phyloP scores from a whole-genome alignment of 2,888 invertebrate genomes.

The Pherbina coryleti region DNA sequence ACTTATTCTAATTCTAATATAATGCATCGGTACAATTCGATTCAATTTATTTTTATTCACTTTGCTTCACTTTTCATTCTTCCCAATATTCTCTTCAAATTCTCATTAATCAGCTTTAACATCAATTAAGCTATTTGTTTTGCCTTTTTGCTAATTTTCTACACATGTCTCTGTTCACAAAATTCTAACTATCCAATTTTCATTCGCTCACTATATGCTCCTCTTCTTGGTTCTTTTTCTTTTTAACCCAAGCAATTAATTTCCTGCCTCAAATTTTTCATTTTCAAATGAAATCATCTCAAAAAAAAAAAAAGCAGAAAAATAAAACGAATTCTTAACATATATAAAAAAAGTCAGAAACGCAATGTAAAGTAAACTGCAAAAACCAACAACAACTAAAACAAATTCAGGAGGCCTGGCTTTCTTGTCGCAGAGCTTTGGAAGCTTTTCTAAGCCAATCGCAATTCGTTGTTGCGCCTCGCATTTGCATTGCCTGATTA shows the following conservation, averaged over 20 bases:
- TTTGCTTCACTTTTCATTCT: not conserved
- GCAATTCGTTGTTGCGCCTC: slow-evolving; percentile 48
- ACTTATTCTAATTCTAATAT: too few relatives aligned
- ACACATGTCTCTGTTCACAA: too few relatives aligned
- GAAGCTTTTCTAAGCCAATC: slow-evolving; percentile 65
- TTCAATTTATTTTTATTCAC: too few relatives aligned
- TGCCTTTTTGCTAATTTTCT: too few relatives aligned
- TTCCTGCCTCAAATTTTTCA: not conserved
- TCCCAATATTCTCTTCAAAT: not conserved
- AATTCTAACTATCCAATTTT: too few relatives aligned
- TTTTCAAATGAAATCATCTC: not conserved
- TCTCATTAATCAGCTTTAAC: not conserved
- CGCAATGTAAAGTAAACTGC: slow-evolving; percentile 27
- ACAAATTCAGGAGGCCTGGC: slow-evolving; percentile 58
- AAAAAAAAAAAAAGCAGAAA: slow-evolving; percentile 23
- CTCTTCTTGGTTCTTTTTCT: not conserved
- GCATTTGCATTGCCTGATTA: slow-evolving; percentile 47
- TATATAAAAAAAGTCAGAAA: slow-evolving; percentile 26
- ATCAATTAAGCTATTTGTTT: too few relatives aligned
- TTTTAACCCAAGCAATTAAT: slow-evolving; percentile 14
- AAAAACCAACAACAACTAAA: slow-evolving; percentile 33
- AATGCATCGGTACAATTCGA: too few relatives aligned
- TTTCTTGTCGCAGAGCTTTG: slow-evolving; percentile 55
- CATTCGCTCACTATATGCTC: too few relatives aligned
- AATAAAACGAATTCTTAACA: slow-evolving; percentile 23